phyloP scores from a whole-genome alignment of 1,140 invertebrate species.

The Eufriesea mexicana region DNA sequence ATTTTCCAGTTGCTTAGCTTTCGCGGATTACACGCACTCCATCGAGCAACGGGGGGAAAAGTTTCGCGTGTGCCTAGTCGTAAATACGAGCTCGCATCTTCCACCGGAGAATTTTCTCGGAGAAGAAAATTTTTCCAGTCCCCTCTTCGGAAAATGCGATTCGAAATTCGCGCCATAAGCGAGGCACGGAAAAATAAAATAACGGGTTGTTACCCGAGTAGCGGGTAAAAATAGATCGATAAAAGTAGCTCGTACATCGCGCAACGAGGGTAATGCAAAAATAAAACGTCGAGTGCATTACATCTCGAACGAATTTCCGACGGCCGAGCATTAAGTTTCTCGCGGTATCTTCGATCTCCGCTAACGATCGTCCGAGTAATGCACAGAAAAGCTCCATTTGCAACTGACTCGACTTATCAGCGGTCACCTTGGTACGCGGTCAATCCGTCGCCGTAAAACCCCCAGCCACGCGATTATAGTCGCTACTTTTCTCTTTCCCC shows the following conservation, averaged over 20 bases:
- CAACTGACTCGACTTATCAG: conserved; percentile 13
- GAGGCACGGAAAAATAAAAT: not conserved
- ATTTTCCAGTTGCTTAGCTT: not conserved
- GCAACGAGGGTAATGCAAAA: not conserved
- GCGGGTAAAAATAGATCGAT: not conserved
- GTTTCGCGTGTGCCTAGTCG: too few species aligned
- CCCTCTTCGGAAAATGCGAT: not conserved
- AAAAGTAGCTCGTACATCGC: not conserved
- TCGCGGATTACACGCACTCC: not conserved
- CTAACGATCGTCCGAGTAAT: conserved; percentile 17
- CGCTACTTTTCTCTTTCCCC: conserved; percentile 9
- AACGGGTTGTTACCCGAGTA: not conserved
- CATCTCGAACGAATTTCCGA: not conserved
- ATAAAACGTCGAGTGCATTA: not conserved
- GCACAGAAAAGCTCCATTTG: conserved; percentile 19
- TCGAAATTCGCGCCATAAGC: not conserved
- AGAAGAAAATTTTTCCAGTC: not conserved
- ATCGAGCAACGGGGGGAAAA: not conserved
- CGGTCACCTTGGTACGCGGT: conserved; percentile 17
- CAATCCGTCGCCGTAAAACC: conserved; percentile 30
- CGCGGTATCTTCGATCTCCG: not conserved
- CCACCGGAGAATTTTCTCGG: too few species aligned
- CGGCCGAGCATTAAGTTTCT: not conserved
- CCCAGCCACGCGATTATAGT: conserved; percentile 13
- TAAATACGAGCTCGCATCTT: too few species aligned